A percentile compares a stretch with the other conserved stretches of the same genome.
Conservation (phyloP, 2,888 invertebrate genomes). For the Mythimna pallens region DNA sequence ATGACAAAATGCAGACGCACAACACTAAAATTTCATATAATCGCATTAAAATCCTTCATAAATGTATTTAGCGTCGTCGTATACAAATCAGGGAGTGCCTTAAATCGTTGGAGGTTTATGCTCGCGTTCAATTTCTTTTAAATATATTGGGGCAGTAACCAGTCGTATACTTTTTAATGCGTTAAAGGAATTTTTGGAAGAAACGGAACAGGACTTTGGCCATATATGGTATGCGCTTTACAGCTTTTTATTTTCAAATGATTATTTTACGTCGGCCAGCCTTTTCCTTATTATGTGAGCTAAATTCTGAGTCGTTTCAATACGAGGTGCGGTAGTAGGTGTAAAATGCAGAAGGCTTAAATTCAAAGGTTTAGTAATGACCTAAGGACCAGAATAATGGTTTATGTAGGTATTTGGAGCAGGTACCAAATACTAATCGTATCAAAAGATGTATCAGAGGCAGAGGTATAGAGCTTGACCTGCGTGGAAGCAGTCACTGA, state of each 20-base stretch:
- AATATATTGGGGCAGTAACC: conserved; percentile 49
- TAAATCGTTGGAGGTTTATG: conserved; percentile 64
- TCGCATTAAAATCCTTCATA: conserved; percentile 73
- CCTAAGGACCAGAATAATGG: background rate
- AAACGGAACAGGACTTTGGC: conserved; percentile 35
- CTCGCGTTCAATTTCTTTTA: conserved; percentile 50
- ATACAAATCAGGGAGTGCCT: conserved; percentile 66
- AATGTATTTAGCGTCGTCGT: conserved; percentile 67
- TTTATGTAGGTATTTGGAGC: conserved; percentile 2
- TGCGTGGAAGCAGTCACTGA: no score
- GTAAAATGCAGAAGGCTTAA: conserved; percentile 32
- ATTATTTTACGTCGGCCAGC: conserved; percentile 41
- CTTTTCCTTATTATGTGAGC: conserved; percentile 47
- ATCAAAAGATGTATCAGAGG: background rate
- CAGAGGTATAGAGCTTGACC: no score
- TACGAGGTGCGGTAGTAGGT: conserved; percentile 25
- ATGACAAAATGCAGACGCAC: conserved; percentile 56
- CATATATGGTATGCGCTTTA: conserved; percentile 46
- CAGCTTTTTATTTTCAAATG: conserved; percentile 53
- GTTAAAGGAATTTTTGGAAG: conserved; percentile 27
- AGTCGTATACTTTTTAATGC: conserved; percentile 49
- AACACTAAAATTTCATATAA: conserved; percentile 66
- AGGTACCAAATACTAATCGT: background rate
- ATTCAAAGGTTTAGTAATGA: conserved; percentile 13
- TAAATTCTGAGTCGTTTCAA: conserved; percentile 29